A percentile compares a stretch with the other conserved stretches of the same genome.
Conservation (phyloP, 2,113 vertebrate genomes). For the Macquaria australasica region DNA sequence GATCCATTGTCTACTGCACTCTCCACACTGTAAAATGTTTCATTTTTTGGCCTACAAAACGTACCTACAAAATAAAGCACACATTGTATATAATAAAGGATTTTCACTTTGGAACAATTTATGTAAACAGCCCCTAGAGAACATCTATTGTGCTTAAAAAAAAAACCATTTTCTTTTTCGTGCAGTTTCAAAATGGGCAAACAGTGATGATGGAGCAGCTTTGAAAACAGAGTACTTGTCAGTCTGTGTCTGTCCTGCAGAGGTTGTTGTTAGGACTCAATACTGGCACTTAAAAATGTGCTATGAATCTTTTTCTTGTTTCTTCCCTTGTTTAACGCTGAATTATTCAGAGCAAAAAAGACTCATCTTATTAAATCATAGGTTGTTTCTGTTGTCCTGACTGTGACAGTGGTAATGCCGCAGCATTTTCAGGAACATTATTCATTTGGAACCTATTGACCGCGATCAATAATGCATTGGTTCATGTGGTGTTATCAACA, state of each 20-base stretch:
- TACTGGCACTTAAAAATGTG: conserved; percentile 25
- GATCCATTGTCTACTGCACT: background rate
- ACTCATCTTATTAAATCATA: conserved; percentile 57
- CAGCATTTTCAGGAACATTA: conserved; percentile 65
- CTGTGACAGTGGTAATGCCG: background rate
- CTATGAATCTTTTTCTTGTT: background rate
- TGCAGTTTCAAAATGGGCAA: conserved; percentile 16
- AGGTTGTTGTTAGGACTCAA: conserved; percentile 10
- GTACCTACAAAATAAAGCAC: background rate
- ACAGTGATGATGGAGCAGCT: conserved; percentile 13
- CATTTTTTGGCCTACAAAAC: background rate
- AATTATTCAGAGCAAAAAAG: conserved; percentile 38
- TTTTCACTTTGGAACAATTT: background rate
- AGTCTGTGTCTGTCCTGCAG: background rate
- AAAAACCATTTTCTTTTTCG: conserved; percentile 5
- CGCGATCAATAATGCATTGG: conserved; percentile 70
- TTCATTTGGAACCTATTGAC: conserved; percentile 69
- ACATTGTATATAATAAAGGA: background rate
- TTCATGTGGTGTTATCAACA: conserved; percentile 43
- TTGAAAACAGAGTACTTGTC: conserved; percentile 8
- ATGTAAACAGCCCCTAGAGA: conserved; percentile 24
- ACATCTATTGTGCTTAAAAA: conserved; percentile 1
- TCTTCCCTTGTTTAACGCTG: conserved; percentile 10
- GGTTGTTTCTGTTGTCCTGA: conserved; percentile 13
- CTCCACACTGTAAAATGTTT: background rate